A percentile compares a stretch with the other conserved stretches of the same genome.
These are phyloP conservation scores for Lophius americanus DNA, from an alignment of 2,797 vertebrate species.

Conservation along the genomic window DNA sequence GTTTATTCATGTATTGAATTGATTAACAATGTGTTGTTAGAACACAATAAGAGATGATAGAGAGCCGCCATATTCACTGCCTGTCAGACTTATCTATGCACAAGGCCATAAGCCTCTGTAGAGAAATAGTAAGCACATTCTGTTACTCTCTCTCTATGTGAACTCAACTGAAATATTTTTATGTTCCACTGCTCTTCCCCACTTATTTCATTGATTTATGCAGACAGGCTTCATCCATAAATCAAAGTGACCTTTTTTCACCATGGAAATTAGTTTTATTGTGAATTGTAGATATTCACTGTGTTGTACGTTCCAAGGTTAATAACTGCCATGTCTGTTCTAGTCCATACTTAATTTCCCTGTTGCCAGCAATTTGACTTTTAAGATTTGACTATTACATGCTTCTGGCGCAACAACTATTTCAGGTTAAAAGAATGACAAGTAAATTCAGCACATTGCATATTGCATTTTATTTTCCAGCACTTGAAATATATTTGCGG, in stretches of 20 bases:
- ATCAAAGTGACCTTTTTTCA: slow-evolving; percentile 60
- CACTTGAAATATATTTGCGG: slow-evolving; percentile 74
- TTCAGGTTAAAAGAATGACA: slow-evolving; percentile 67
- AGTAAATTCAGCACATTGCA: slow-evolving; percentile 68
- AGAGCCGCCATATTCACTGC: slow-evolving; percentile 44
- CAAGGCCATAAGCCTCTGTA: slow-evolving; percentile 30
- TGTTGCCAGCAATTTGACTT: slow-evolving; percentile 75
- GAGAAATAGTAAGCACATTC: slow-evolving; percentile 12
- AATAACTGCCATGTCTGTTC: slow-evolving; percentile 65
- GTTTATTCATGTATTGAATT: slow-evolving; percentile 65
- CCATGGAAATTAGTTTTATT: slow-evolving; percentile 66
- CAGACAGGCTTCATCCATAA: slow-evolving; percentile 55
- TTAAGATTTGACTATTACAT: slow-evolving; percentile 65
- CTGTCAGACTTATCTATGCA: slow-evolving; percentile 36
- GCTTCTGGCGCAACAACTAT: slow-evolving; percentile 68
- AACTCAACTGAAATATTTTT: slow-evolving; percentile 27
- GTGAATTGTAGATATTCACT: slow-evolving; percentile 47
- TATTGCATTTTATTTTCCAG: slow-evolving; percentile 62
- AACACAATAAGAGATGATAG: slow-evolving; percentile 63
- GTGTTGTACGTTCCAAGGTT: slow-evolving; percentile 52
- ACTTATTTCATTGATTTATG: slow-evolving; percentile 59
- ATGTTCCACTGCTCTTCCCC: slow-evolving; percentile 25
- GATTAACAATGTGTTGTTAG: slow-evolving; percentile 66
- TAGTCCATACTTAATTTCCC: slow-evolving; percentile 63
- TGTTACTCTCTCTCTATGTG: slow-evolving; percentile 19